Evolutionary conservation across 1,140 invertebrate genomes (phyloP), one percentile per base, ranked within the genome.

Genomic region (Eciton burchellii): DNA sequence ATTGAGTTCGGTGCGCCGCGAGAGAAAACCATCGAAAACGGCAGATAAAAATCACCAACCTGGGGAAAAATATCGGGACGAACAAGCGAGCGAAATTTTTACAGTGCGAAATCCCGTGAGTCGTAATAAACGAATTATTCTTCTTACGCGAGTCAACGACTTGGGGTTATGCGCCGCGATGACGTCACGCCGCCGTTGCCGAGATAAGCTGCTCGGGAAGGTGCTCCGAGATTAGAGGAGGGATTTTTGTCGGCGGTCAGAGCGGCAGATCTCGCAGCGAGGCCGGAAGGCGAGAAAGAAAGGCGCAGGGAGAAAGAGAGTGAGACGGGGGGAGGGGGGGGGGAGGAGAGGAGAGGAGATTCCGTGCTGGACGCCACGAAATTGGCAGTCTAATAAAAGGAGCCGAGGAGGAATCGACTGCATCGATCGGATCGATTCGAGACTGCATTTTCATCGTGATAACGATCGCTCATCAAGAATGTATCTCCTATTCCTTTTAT

Each of bases 381-480:
- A 88, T 88, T 88, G 87, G 87, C 86, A 88, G 86, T 82, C 77
- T 88, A 88, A 88, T 88, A 88, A 88, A 88, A 88, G 83, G 68
- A 88, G 83, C 77, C 77, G 49, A 73, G n/a, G 73, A 76, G 72
- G 63, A 88, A 88, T 88, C 85, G 87, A 88, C 87, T 85, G 83
- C 77, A n/a, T n/a, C 81, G 77, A n/a, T n/a, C 16, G 83, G 68
- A 88, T 88, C 87, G 87, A 88, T 88, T 84, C 86, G 68, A 88
- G 86, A 88, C 83, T 88, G 87, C 87, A 88, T 88, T 88, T 88
- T 88, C 87, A 88, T 88, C 86, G 83, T 81, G 87, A 88, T 88
- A 88, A 88, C 87, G 87, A 88, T 88, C 87, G 77, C 79, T 88
- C 87, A 88, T 88, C 86, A 88, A 88, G 86, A 74, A 87, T 88